Conservation (phyloP, 2,113 vertebrate genomes). For the Monarcha castaneiventris region DNA sequence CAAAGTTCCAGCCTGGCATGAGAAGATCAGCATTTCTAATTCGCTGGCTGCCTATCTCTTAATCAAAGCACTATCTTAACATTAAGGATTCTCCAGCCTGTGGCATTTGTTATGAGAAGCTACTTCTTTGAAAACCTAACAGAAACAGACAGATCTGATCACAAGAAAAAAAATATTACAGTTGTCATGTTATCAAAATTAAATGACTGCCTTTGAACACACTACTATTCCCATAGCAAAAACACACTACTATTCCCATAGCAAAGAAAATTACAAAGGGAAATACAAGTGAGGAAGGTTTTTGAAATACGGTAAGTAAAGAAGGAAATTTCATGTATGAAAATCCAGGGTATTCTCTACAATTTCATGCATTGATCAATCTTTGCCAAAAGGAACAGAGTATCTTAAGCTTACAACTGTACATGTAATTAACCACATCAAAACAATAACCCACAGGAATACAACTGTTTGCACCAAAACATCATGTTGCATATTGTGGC, state of each 20-base stretch:
- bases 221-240: background rate
- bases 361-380: background rate
- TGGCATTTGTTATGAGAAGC: background rate
- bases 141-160: background rate
- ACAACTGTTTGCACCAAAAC: background rate
- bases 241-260: background rate
- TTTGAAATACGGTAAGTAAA: background rate
- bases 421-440: conserved; percentile 3
- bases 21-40: conserved; percentile 32
- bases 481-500: background rate
- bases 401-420: background rate
- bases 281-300: background rate
- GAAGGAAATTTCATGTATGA: background rate
- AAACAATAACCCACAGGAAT: background rate
- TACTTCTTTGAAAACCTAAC: background rate
- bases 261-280: background rate
- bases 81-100: background rate
- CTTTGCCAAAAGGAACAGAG: background rate
- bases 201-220: background rate
- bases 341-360: background rate
- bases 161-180: background rate
- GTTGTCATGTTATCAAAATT: background rate
- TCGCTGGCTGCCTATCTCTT: background rate
- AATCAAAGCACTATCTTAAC: background rate
- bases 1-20: background rate